phyloP scores from a whole-genome alignment of 2,113 vertebrate species.

The Parotia lawesii region DNA sequence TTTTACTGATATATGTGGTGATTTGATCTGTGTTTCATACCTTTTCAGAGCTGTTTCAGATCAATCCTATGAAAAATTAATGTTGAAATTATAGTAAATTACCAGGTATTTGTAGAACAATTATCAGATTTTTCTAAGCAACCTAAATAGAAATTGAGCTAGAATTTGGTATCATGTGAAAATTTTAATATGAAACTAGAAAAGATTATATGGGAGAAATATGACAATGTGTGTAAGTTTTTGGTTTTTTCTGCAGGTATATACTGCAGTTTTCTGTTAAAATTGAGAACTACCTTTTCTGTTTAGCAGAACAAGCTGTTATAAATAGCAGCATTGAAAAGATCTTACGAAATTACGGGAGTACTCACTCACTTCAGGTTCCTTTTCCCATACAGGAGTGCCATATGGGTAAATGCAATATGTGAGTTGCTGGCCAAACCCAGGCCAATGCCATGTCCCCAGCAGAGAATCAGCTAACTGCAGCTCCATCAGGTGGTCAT shows the following conservation, averaged over 20 bases:
- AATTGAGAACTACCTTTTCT: not conserved
- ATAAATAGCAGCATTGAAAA: not conserved
- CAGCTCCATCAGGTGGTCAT: not conserved
- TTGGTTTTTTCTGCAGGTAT: not conserved
- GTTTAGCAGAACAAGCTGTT: not conserved
- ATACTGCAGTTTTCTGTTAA: not conserved
- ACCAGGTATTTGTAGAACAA: not conserved
- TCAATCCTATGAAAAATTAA: not conserved
- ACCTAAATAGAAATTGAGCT: not conserved
- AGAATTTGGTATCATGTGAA: not conserved
- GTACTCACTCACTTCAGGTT: not conserved
- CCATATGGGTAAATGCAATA: not conserved
- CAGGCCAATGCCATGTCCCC: accelerated
- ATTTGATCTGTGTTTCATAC: not conserved
- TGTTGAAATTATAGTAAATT: not conserved
- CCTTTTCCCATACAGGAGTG: not conserved
- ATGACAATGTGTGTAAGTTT: not conserved
- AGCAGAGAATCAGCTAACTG: not conserved
- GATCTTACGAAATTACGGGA: not conserved
- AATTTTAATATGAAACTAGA: not conserved
- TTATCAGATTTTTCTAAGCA: not conserved
- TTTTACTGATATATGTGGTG: not conserved
- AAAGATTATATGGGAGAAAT: not conserved
- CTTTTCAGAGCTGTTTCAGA: not conserved
- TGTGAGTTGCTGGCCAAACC: not conserved